Percentiles rank a stretch among this genome's conserved stretches.
Conservation (phyloP, 2,797 vertebrate species). For the Pangasius sanitwongsei region DNA sequence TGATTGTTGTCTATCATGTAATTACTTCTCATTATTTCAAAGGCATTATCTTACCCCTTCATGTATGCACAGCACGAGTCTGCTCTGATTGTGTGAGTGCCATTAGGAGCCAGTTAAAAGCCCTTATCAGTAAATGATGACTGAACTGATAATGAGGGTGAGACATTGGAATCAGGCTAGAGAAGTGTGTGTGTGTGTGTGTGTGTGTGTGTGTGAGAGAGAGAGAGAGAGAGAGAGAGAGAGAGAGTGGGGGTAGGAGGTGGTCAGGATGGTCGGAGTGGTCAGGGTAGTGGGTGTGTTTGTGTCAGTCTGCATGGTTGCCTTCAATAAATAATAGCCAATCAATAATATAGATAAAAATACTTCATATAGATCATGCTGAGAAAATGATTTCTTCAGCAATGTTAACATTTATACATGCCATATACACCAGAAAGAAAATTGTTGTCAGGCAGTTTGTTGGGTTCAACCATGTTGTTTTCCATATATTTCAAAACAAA, state of each 20-base stretch:
- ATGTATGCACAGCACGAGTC: slow-evolving; percentile 16
- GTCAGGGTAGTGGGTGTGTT: neutral
- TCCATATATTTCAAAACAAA: neutral
- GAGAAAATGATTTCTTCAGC: neutral
- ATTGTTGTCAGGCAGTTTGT: neutral
- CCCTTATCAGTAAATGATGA: slow-evolving; percentile 52
- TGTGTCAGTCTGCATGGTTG: slow-evolving; percentile 1
- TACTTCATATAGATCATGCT: neutral
- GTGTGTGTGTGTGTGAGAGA: neutral
- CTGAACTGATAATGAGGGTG: slow-evolving; percentile 44
- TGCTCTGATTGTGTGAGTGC: slow-evolving; percentile 37
- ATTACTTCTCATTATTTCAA: neutral
- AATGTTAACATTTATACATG: neutral
- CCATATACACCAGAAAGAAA: neutral
- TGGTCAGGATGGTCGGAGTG: neutral
- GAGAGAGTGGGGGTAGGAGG: too few relatives aligned
- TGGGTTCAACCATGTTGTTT: neutral
- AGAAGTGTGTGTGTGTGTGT: neutral
- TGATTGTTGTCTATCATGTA: neutral
- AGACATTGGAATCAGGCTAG: slow-evolving; percentile 8
- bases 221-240: too few relatives aligned
- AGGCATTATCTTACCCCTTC: neutral
- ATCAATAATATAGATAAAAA: neutral
- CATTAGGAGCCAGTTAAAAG: slow-evolving; percentile 51
- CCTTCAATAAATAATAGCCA: neutral